Conservation (phyloP, 2,888 invertebrate species). For the Fissipunctia ypsillon region DNA sequence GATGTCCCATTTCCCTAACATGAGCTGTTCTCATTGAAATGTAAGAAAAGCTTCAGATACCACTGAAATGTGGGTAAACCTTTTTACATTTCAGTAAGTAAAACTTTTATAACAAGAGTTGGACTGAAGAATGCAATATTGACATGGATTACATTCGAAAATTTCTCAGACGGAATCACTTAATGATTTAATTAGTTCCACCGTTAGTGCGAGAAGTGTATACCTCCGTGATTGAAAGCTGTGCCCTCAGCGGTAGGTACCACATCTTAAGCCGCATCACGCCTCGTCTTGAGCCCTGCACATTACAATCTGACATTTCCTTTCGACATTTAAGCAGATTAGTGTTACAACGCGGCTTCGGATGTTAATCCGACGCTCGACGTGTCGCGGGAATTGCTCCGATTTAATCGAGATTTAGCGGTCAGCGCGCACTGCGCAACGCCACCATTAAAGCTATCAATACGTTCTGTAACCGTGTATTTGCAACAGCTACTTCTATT, state of each 20-base stretch:
- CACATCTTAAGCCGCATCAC: constrained; percentile 84
- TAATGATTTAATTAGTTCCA: constrained; percentile 24
- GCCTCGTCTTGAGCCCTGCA: constrained; percentile 82
- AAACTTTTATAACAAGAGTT: background rate
- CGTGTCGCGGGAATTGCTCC: constrained; percentile 87
- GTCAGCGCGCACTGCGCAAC: constrained; percentile 74
- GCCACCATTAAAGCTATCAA: constrained; percentile 68
- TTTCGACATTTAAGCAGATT: constrained; percentile 90
- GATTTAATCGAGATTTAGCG: constrained; percentile 87
- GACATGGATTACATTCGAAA: background rate
- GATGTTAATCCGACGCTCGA: constrained; percentile 89
- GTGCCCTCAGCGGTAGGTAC: constrained; percentile 82
- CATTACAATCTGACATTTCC: constrained; percentile 91
- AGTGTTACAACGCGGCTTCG: constrained; percentile 87
- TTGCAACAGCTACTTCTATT: constrained; percentile 57
- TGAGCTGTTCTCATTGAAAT: background rate
- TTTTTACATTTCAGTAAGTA: background rate
- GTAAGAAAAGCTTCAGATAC: background rate
- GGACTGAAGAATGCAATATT: background rate
- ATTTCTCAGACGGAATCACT: constrained; percentile 14
- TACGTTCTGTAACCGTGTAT: constrained; percentile 47
- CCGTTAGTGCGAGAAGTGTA: constrained; percentile 48
- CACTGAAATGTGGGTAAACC: background rate
- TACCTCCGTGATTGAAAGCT: constrained; percentile 70
- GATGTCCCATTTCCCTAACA: background rate